A percentile compares a stretch with the other conserved stretches of the same genome.
Conservation (phyloP, 2,797 vertebrate species). For the Enteromius unitaeniatus region DNA sequence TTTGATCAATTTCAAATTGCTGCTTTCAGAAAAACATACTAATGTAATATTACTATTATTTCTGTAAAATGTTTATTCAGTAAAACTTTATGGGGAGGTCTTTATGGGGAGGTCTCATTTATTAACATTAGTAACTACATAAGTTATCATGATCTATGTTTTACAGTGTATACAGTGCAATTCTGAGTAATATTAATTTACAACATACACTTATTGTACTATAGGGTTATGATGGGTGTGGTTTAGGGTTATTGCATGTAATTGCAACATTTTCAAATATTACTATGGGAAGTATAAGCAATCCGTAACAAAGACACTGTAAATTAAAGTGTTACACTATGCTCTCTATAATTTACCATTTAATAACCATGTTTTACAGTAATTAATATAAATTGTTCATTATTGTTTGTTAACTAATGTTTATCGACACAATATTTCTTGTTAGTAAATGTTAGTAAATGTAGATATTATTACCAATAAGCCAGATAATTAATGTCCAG, state of each 20-base stretch:
- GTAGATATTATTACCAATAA: background rate
- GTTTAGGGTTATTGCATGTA: too few relatives aligned
- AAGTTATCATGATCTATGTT: background rate
- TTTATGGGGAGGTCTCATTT: background rate
- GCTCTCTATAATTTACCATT: background rate
- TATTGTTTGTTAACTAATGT: background rate
- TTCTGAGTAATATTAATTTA: background rate
- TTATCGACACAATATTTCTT: background rate
- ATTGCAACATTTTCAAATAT: background rate
- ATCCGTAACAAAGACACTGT: background rate
- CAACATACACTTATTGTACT: background rate
- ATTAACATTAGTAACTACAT: background rate
- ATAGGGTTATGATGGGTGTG: background rate
- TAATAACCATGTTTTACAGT: background rate
- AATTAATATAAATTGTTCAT: background rate
- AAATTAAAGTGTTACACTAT: background rate
- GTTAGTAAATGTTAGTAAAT: background rate
- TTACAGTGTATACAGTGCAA: background rate
- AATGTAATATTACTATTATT: background rate
- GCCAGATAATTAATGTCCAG: too few relatives aligned
- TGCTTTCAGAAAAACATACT: background rate
- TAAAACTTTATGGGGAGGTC: background rate
- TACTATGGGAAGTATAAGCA: background rate
- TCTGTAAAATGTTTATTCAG: background rate
- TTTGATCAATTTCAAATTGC: background rate